Evolutionary conservation across 2,888 invertebrate genomes (phyloP).

Genomic region (Nemotelus pantherinus): DNA sequence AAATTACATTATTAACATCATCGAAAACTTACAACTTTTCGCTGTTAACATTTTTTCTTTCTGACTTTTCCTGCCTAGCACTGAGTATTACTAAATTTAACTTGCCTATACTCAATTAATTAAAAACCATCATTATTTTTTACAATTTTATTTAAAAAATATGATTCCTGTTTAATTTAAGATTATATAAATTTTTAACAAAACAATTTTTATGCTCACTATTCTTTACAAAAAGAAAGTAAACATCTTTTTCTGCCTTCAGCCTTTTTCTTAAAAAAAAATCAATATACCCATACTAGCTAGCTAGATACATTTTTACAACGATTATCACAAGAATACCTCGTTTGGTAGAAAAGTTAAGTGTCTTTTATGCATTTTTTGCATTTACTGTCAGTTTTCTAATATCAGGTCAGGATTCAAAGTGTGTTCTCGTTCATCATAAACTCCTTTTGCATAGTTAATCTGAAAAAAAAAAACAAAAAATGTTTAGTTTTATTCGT

Average conservation of each 20-base stretch:
- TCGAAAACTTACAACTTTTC: too few relatives aligned
- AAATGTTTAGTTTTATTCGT: slow-evolving; percentile 54
- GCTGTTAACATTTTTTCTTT: too few relatives aligned
- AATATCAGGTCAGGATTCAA: slow-evolving; percentile 58
- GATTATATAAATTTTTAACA: slow-evolving; percentile 32
- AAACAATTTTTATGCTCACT: slow-evolving; percentile 13
- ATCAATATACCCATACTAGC: slow-evolving; percentile 5
- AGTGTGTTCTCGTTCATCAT: slow-evolving; percentile 83
- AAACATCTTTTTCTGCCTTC: background rate
- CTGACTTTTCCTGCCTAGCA: too few relatives aligned
- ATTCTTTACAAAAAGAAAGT: slow-evolving; percentile 27
- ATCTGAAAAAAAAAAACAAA: slow-evolving; percentile 76
- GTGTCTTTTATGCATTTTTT: background rate
- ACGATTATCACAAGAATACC: slow-evolving; percentile 34
- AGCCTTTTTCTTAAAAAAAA: slow-evolving; percentile 33
- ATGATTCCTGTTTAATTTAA: slow-evolving; percentile 21
- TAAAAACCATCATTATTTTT: slow-evolving; percentile 1
- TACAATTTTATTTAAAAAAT: slow-evolving; percentile 35
- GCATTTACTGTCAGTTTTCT: slow-evolving; percentile 10
- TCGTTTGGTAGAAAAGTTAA: slow-evolving; percentile 1
- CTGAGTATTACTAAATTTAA: background rate
- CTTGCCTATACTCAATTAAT: background rate
- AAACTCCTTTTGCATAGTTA: slow-evolving; percentile 87
- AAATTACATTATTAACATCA: too few relatives aligned
- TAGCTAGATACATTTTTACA: slow-evolving; percentile 5